Conservation (phyloP, 2,113 vertebrate species). For the Numida meleagris region DNA sequence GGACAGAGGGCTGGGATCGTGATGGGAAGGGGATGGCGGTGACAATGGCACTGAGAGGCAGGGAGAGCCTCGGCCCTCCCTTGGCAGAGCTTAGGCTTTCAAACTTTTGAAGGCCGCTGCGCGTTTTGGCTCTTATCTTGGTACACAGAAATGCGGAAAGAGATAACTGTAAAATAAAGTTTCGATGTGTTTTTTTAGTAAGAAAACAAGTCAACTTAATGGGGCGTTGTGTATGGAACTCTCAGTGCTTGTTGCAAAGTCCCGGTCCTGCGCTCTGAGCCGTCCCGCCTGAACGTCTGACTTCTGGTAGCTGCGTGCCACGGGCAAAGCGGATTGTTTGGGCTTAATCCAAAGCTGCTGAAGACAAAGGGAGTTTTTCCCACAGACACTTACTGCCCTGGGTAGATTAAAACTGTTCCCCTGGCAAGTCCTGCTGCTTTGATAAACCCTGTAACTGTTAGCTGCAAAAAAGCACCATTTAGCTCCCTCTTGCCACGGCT, state of each 20-base stretch:
- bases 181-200: neutral
- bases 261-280: neutral
- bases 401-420: neutral
- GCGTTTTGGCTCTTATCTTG: neutral
- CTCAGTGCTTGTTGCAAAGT: neutral
- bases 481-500: neutral
- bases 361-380: neutral
- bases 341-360: neutral
- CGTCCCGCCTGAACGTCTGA: rapidly evolving
- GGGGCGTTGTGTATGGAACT: neutral
- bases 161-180: neutral
- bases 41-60: neutral
- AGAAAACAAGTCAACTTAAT: neutral
- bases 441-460: neutral
- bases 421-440: neutral
- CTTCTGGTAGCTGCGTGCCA: neutral
- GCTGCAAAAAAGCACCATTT: neutral
- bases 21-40: neutral
- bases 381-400: neutral
- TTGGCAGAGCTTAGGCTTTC: neutral
- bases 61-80: neutral
- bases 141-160: neutral
- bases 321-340: neutral
- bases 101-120: neutral
- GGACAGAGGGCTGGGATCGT: neutral